These are phyloP conservation scores for Harpagoxenus sublaevis DNA, from an alignment of 2,888 invertebrate genomes.

Conservation along the genomic window DNA sequence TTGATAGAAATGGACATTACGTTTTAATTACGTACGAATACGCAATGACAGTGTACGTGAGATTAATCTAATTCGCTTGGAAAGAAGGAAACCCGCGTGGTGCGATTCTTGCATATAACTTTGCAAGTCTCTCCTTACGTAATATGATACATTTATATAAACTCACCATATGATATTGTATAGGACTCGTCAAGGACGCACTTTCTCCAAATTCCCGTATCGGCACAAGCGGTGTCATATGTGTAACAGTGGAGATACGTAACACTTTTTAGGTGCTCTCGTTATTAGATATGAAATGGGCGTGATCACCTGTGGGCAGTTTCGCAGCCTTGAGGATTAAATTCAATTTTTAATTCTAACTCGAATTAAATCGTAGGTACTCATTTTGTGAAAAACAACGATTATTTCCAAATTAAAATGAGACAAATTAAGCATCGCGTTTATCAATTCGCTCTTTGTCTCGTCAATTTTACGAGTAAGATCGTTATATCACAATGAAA, in stretches of 20 bases:
- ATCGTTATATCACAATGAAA: conserved; percentile 3
- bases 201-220: conserved; percentile 78
- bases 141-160: conserved; percentile 67
- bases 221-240: conserved; percentile 66
- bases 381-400: background rate
- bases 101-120: conserved; percentile 2
- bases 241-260: conserved; percentile 53
- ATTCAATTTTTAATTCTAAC: background rate
- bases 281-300: conserved; percentile 57
- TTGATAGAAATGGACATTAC: background rate
- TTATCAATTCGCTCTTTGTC: background rate
- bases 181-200: conserved; percentile 74
- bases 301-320: background rate
- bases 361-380: background rate
- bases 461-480: background rate
- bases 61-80: background rate
- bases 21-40: background rate
- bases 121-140: conserved; percentile 61
- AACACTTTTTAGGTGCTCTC: conserved; percentile 61
- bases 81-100: background rate
- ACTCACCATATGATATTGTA: conserved; percentile 67
- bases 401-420: background rate
- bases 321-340: background rate
- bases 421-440: background rate
- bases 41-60: background rate